phyloP scores from a whole-genome alignment of 2,888 invertebrate genomes.

The Eupithecia pulchellata region DNA sequence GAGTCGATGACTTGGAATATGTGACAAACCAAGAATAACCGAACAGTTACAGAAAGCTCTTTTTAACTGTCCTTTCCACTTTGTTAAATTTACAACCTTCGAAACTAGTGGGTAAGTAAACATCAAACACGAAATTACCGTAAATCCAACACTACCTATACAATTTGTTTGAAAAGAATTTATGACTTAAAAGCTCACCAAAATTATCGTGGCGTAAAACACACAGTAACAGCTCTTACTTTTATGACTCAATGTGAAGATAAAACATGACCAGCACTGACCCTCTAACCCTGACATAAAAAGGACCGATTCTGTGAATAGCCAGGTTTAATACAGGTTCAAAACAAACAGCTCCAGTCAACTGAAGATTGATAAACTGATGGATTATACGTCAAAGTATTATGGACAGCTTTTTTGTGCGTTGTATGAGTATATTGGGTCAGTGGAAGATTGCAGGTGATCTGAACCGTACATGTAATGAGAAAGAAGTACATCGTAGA shows the following conservation, averaged over 20 bases:
- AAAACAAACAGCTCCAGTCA: conserved; percentile 53
- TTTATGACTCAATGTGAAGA: conserved; percentile 44
- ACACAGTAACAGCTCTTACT: conserved; percentile 43
- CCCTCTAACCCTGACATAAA: conserved; percentile 46
- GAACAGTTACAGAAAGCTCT: not conserved
- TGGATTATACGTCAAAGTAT: conserved; percentile 54
- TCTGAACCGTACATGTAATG: conserved; percentile 51
- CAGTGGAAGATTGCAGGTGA: conserved; percentile 54
- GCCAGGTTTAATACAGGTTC: conserved; percentile 42
- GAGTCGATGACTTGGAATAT: conserved; percentile 3
- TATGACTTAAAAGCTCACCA: conserved; percentile 43
- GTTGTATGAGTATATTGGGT: conserved; percentile 51
- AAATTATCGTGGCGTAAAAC: conserved; percentile 33
- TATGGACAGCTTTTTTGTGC: conserved; percentile 49
- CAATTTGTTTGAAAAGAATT: conserved; percentile 23
- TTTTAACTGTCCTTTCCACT: conserved; percentile 1
- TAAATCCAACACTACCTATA: conserved; percentile 11
- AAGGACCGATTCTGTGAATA: conserved; percentile 38
- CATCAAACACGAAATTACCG: conserved; percentile 7
- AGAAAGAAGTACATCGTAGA: conserved; percentile 33
- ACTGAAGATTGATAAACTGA: conserved; percentile 56
- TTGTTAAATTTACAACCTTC: conserved; percentile 14
- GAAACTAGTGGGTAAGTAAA: conserved; percentile 12
- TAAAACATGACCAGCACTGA: conserved; percentile 43
- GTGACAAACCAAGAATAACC: not conserved